Conservation (phyloP, 2,888 invertebrate species). For the Lepeophtheirus nordmannii region DNA sequence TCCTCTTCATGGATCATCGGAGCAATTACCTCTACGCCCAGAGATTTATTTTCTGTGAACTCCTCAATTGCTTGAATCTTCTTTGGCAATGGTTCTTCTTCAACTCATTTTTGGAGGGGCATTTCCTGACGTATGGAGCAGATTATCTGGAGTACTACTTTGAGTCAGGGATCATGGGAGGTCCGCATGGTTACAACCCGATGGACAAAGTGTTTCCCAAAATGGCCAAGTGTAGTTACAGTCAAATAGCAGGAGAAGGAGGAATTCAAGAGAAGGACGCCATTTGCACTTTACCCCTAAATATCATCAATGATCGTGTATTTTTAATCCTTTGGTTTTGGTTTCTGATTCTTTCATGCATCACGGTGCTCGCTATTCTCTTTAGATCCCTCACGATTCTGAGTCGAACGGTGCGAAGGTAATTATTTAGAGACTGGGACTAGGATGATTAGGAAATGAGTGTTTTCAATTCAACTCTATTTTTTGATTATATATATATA, state of each 20-base stretch:
- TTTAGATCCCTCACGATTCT: neutral
- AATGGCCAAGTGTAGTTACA: conserved; percentile 26
- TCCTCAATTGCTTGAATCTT: conserved; percentile 26
- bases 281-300: conserved; percentile 27
- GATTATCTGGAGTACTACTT: conserved; percentile 25
- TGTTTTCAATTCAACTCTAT: neutral
- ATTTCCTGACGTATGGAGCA: conserved; percentile 27
- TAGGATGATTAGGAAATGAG: too few species aligned
- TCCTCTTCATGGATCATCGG: neutral
- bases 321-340: conserved; percentile 28
- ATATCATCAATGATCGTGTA: conserved; percentile 28
- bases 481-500: too few species aligned
- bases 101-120: conserved; percentile 26
- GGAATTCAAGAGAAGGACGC: conserved; percentile 22
- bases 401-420: neutral
- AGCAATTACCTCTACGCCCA: conserved; percentile 25
- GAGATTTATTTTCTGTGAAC: conserved; percentile 25
- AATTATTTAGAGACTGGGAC: neutral
- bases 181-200: conserved; percentile 18
- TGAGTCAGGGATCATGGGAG: conserved; percentile 6
- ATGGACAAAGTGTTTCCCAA: conserved; percentile 26
- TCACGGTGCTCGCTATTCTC: conserved; percentile 25
- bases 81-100: conserved; percentile 26
- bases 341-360: conserved; percentile 26
- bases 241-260: conserved; percentile 7